Conservation (phyloP, 2,797 vertebrate genomes). For the Pangasius larnaudii region DNA sequence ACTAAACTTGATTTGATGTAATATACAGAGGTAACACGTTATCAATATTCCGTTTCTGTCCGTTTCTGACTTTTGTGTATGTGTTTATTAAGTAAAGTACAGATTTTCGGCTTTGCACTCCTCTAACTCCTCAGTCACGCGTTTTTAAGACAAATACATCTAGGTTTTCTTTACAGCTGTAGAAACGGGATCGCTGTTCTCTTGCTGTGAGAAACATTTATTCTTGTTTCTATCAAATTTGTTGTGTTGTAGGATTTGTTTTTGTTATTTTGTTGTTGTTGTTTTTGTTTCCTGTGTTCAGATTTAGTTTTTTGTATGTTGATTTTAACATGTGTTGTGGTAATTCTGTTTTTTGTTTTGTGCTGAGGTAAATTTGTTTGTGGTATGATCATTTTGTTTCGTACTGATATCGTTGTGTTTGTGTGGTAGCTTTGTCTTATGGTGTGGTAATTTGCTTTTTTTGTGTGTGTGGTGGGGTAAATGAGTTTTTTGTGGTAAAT, state of each 20-base stretch:
- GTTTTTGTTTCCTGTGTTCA: neutral
- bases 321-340: too few species aligned
- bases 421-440: neutral
- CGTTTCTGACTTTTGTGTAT: neutral
- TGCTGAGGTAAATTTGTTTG: neutral
- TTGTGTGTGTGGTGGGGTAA: neutral
- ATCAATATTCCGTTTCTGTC: neutral
- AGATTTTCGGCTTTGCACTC: neutral
- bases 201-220: neutral
- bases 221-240: neutral
- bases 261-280: neutral
- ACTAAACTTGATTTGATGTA: neutral
- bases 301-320: neutral
- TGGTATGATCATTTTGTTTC: neutral
- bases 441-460: neutral
- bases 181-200: neutral
- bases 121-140: neutral
- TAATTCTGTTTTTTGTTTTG: neutral
- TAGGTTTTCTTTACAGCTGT: neutral
- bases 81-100: neutral
- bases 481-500: neutral
- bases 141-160: neutral
- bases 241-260: neutral
- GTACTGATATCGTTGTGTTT: neutral
- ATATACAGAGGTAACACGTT: neutral